These are phyloP conservation scores for Paragorgia papillata DNA, from an alignment of 92 coral and sea anemone genomes.

Conservation along the genomic window DNA sequence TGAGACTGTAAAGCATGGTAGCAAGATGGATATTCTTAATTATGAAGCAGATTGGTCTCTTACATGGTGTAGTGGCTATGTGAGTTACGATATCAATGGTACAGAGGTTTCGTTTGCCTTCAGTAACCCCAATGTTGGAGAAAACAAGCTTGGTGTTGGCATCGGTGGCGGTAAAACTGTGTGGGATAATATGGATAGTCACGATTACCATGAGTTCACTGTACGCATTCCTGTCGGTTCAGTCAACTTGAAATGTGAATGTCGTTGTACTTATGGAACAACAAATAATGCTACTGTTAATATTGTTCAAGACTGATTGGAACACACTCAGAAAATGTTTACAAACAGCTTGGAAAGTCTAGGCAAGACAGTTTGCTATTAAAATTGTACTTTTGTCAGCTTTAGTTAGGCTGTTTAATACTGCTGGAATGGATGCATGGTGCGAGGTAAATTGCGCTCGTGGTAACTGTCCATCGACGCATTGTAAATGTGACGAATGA, in stretches of 20 bases:
- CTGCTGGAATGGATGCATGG: constrained; percentile 64
- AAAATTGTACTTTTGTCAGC: too few species aligned
- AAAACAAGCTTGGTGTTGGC: constrained; percentile 64
- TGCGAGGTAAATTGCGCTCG: constrained; percentile 61
- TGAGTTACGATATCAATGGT: constrained; percentile 53
- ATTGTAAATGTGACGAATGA: constrained; percentile 59
- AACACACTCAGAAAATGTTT: too few species aligned
- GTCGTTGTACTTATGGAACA: constrained; percentile 45
- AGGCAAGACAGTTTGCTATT: too few species aligned
- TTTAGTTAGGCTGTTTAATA: constrained; percentile 62
- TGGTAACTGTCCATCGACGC: constrained; percentile 73
- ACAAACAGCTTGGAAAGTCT: too few species aligned
- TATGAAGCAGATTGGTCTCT: constrained; percentile 58
- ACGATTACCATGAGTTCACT: constrained; percentile 45
- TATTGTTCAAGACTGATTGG: too few species aligned
- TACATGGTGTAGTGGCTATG: constrained; percentile 66
- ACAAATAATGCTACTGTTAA: constrained; percentile 44
- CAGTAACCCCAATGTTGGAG: constrained; percentile 56
- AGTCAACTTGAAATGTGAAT: constrained; percentile 33
- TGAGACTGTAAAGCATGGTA: constrained; percentile 22
- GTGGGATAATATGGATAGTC: constrained; percentile 53
- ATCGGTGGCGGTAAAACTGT: constrained; percentile 48
- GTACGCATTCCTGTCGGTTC: not conserved
- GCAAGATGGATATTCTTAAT: constrained; percentile 41
- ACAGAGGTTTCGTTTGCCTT: constrained; percentile 59